These are phyloP conservation scores for Parapsyche elsis DNA, from an alignment of 1,140 invertebrate species.

Conservation along the genomic window DNA sequence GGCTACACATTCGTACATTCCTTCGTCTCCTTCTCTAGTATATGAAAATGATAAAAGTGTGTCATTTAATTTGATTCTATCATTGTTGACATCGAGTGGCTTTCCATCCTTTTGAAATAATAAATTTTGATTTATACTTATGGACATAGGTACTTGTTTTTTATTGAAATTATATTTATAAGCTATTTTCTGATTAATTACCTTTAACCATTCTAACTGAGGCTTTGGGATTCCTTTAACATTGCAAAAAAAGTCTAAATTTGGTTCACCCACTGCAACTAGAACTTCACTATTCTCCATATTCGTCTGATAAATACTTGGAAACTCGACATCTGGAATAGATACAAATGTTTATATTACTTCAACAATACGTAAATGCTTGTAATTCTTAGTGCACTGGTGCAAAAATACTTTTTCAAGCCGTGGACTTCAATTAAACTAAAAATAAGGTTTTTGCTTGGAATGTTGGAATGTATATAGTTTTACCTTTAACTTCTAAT, in stretches of 20 bases:
- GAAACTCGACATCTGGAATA: conserved; percentile 27
- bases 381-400: too few relatives aligned
- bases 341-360: conserved; percentile 45
- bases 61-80: conserved; percentile 37
- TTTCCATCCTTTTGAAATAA: conserved; percentile 17
- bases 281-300: conserved; percentile 41
- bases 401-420: too few relatives aligned
- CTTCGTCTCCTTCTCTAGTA: conserved; percentile 49
- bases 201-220: conserved; percentile 61
- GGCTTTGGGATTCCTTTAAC: conserved; percentile 60
- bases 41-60: conserved; percentile 44
- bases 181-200: conserved; percentile 50
- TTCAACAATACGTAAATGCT: too few relatives aligned
- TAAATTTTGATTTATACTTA: conserved; percentile 10
- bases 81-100: conserved; percentile 28
- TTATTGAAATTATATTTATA: background rate
- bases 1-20: conserved; percentile 60
- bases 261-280: conserved; percentile 56
- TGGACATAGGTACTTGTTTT: background rate
- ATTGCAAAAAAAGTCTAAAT: conserved; percentile 58
- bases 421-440: too few relatives aligned
- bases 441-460: too few relatives aligned
- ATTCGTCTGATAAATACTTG: conserved; percentile 51
- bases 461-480: too few relatives aligned
- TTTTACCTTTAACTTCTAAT: conserved; percentile 18